These are phyloP conservation scores for Monomorium pharaonis DNA, from an alignment of 1,140 invertebrate genomes.

Conservation along the genomic window DNA sequence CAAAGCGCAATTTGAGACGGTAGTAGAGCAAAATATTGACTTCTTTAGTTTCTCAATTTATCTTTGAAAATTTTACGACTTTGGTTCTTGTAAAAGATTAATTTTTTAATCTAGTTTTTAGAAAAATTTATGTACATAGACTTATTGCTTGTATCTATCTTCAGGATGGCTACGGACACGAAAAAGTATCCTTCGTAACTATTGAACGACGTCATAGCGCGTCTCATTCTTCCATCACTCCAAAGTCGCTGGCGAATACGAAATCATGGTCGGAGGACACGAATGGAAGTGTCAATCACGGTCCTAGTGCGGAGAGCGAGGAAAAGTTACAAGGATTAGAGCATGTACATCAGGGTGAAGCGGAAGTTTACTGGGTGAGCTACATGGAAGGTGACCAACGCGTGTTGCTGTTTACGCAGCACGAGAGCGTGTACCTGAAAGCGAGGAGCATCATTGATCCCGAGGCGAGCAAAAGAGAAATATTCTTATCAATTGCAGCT, in stretches of 20 bases:
- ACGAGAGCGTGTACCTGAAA: constrained; percentile 90
- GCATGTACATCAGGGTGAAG: constrained; percentile 85
- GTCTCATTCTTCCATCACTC: background rate
- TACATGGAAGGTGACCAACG: constrained; percentile 91
- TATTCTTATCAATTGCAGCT: constrained; percentile 90
- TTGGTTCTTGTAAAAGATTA: background rate
- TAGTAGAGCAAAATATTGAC: constrained; percentile 73
- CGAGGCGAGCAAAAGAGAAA: constrained; percentile 89
- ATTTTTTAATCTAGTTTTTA: background rate
- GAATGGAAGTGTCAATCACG: constrained; percentile 75
- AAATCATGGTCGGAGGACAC: constrained; percentile 68
- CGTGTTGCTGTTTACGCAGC: constrained; percentile 92
- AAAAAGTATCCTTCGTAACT: constrained; percentile 89
- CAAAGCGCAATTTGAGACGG: constrained; percentile 89
- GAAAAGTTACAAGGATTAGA: constrained; percentile 71
- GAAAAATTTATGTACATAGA: background rate
- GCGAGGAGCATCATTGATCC: constrained; percentile 89
- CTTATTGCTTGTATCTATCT: constrained; percentile 26
- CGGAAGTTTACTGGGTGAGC: constrained; percentile 93
- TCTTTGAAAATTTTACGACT: background rate
- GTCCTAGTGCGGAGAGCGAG: constrained; percentile 64
- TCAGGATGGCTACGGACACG: constrained; percentile 88
- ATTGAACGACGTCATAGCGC: constrained; percentile 80
- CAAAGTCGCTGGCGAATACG: constrained; percentile 18
- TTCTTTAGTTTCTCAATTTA: background rate